These are phyloP conservation scores for Standfussiana lucernea DNA, from an alignment of 2,888 invertebrate genomes.

Conservation along the genomic window DNA sequence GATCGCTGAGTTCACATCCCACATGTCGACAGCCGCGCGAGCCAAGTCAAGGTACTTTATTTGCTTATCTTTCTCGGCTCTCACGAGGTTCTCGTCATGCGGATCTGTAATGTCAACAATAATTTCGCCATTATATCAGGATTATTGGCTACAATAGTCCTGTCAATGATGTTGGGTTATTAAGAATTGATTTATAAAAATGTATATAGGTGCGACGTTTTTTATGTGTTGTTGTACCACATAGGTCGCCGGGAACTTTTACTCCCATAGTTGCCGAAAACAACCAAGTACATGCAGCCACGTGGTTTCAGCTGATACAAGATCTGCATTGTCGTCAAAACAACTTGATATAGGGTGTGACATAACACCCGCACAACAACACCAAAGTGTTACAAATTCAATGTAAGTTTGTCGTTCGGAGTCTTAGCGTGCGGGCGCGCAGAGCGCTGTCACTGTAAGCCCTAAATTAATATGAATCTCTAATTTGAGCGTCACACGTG, in stretches of 20 bases:
- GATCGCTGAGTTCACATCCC: neutral
- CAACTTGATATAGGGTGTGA: neutral
- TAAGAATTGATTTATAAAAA: neutral
- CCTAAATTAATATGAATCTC: conserved; percentile 90
- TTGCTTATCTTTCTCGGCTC: neutral
- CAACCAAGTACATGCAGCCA: neutral
- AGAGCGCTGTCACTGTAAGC: conserved; percentile 83
- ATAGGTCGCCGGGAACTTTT: neutral
- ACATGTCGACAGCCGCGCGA: neutral
- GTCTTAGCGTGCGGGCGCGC: conserved; percentile 75
- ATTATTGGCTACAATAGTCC: neutral
- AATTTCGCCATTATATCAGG: neutral
- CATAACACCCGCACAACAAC: conserved; percentile 63
- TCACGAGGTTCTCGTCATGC: neutral
- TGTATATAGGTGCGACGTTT: neutral
- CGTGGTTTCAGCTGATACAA: neutral
- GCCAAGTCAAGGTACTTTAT: neutral
- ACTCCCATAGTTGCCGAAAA: neutral
- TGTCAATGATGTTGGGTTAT: neutral
- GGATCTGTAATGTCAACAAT: neutral
- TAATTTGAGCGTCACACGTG: conserved; percentile 90
- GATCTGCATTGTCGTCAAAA: neutral
- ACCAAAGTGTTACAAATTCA: conserved; percentile 74
- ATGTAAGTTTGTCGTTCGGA: conserved; percentile 76
- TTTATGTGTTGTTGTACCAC: neutral